These are phyloP conservation scores for Papilio xuthus DNA, from an alignment of 1,140 invertebrate species.

Conservation along the genomic window DNA sequence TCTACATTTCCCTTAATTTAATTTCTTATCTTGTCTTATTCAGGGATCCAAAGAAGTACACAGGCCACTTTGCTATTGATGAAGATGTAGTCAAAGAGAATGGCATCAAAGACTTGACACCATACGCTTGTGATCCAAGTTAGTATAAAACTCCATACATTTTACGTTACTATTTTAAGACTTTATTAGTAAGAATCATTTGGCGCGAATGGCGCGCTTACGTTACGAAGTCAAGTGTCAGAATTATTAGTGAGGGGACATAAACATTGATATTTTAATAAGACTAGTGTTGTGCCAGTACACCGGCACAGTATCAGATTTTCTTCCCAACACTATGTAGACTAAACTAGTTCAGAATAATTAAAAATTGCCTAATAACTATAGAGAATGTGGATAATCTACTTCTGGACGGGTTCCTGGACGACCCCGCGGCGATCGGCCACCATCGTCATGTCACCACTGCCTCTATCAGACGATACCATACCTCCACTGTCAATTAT, in stretches of 20 bases:
- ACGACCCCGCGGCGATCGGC: conserved; percentile 71
- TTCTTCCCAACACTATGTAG: no score
- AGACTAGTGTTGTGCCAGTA: no score
- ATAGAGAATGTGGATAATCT: conserved; percentile 87
- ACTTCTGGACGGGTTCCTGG: conserved; percentile 95
- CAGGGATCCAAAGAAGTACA: conserved; percentile 87
- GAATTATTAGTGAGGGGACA: no score
- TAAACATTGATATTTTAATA: no score
- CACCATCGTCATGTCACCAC: conserved; percentile 47
- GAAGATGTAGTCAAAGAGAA: conserved; percentile 92
- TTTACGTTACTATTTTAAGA: not conserved
- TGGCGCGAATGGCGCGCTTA: no score
- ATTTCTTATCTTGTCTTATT: conserved; percentile 30
- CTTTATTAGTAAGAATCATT: no score
- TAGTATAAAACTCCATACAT: conserved; percentile 54
- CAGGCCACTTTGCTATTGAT: conserved; percentile 97
- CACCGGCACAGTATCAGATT: no score
- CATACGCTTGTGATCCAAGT: conserved; percentile 93
- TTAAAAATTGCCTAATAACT: conserved; percentile 41
- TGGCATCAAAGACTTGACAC: conserved; percentile 92
- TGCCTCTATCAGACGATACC: conserved; percentile 54
- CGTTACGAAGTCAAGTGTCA: no score
- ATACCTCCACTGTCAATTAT: conserved; percentile 61
- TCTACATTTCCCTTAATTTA: not conserved
- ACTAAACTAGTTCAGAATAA: conserved; percentile 2